Conservation (phyloP, 2,888 invertebrate species). For the Allacma fusca region DNA sequence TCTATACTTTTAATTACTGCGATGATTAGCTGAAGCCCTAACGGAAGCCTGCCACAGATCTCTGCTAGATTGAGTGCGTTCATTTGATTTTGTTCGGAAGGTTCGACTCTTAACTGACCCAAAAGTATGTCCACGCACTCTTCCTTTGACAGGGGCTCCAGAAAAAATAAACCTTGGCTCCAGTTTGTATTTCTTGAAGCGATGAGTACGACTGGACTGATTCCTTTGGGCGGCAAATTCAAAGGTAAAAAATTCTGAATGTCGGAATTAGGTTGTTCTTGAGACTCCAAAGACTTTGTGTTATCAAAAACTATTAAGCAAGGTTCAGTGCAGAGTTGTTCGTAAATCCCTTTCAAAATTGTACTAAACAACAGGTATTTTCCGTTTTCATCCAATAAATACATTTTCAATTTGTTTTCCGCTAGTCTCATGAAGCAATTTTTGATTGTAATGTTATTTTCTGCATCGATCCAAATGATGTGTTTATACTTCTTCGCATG, state of each 20-base stretch:
- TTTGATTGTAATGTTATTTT: neutral
- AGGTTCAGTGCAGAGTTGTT: neutral
- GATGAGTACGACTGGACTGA: neutral
- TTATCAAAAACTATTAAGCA: neutral
- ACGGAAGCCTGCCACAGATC: neutral
- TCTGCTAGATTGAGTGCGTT: neutral
- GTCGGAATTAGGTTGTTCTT: neutral
- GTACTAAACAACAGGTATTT: neutral
- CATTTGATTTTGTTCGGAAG: neutral
- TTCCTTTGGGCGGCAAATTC: neutral
- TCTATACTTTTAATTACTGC: neutral
- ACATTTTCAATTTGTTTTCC: neutral
- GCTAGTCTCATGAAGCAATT: neutral
- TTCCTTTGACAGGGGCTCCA: neutral
- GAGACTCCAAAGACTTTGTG: neutral
- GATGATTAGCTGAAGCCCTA: neutral
- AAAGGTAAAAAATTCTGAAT: slow-evolving; percentile 2
- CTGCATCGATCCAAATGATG: neutral
- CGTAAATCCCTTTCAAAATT: neutral
- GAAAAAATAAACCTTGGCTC: neutral
- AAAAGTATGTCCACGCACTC: neutral
- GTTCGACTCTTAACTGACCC: neutral
- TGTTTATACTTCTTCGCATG: slow-evolving; percentile 3
- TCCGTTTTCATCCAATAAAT: neutral
- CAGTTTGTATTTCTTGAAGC: neutral